Conservation (phyloP, 2,888 invertebrate species). For the Stenurella melanura region DNA sequence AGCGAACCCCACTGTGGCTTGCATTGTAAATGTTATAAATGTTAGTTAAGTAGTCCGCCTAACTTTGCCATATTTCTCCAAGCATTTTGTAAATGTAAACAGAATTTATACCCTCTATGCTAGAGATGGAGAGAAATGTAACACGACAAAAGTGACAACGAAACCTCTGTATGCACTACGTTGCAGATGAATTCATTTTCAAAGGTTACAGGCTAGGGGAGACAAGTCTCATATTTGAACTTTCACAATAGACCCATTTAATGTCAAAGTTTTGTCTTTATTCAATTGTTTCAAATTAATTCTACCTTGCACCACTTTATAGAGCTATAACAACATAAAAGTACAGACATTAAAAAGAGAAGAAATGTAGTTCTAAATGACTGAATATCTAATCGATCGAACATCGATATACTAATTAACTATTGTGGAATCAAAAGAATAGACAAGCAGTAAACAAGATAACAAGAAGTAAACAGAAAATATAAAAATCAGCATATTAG, state of each 20-base stretch:
- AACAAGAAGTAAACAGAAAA: no score
- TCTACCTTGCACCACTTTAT: no score
- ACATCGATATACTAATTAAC: no score
- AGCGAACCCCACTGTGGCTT: conserved; percentile 47
- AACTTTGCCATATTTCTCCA: conserved; percentile 56
- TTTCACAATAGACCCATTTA: neutral
- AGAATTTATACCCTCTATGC: conserved; percentile 49
- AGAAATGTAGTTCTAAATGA: no score
- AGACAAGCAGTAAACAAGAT: no score
- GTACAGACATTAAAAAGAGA: no score
- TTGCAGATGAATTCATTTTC: conserved; percentile 28
- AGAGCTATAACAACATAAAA: no score
- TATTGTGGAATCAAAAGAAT: no score
- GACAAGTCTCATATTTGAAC: neutral
- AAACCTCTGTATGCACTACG: conserved; percentile 34
- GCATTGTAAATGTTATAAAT: conserved; percentile 53
- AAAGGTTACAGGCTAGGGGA: conserved; percentile 2
- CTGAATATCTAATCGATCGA: no score
- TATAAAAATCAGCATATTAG: no score
- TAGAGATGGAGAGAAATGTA: conserved; percentile 27
- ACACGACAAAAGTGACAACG: conserved; percentile 28
- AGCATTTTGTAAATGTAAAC: conserved; percentile 57
- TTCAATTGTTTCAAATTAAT: no score
- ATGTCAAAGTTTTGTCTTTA: neutral
- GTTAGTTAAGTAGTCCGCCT: conserved; percentile 52